Conservation (phyloP, 2,113 vertebrate species). For the Hippocampus mohnikei region DNA sequence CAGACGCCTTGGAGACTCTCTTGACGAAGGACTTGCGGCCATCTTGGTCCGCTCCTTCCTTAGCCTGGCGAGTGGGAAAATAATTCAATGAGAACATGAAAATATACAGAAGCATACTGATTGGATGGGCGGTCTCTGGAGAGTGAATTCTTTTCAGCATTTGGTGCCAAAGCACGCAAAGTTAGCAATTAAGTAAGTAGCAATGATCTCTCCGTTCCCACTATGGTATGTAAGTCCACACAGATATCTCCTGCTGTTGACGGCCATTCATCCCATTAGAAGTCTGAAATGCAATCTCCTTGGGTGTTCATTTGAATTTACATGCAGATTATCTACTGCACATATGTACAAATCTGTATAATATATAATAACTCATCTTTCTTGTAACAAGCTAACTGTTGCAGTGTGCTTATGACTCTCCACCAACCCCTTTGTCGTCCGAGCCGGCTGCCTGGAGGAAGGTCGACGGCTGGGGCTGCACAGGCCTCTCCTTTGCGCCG, state of each 20-base stretch:
- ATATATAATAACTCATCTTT: not conserved
- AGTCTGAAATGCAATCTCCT: no score
- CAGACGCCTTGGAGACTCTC: conserved; percentile 73
- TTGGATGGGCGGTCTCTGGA: conserved; percentile 30
- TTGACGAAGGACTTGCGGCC: conserved; percentile 83
- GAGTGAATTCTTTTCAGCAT: conserved; percentile 17
- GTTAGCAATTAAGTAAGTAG: conserved; percentile 45
- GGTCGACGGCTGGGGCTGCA: conserved; percentile 77
- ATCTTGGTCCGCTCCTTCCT: conserved; percentile 81
- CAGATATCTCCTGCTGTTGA: not conserved
- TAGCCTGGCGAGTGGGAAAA: conserved; percentile 59
- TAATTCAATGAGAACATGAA: conserved; percentile 38
- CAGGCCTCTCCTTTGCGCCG: conserved; percentile 74
- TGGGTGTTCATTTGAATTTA: no score
- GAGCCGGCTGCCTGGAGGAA: conserved; percentile 73
- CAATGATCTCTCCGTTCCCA: conserved; percentile 25
- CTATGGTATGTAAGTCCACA: conserved; percentile 15
- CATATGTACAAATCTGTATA: no score
- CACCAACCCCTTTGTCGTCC: conserved; percentile 79
- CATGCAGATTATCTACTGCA: no score
- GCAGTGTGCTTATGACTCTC: conserved; percentile 21
- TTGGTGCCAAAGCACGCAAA: conserved; percentile 47
- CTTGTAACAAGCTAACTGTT: not conserved
- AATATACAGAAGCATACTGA: conserved; percentile 27
- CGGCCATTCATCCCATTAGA: no score